These are phyloP conservation scores for Pasiphila rectangulata DNA, from an alignment of 2,888 invertebrate genomes.

Conservation along the genomic window DNA sequence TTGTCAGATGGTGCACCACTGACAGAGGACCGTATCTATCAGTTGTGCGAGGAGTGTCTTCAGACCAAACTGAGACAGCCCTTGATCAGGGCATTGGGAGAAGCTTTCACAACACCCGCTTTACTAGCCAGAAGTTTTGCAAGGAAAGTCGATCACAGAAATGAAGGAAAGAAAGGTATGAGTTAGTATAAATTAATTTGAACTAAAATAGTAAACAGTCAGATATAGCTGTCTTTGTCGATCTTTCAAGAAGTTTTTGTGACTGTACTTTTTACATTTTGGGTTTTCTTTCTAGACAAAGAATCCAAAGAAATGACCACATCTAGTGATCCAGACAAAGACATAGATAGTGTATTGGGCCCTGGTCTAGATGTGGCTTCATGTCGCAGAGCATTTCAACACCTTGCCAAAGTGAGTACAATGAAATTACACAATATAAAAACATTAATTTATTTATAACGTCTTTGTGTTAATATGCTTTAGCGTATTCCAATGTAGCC, in stretches of 20 bases:
- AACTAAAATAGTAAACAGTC: neutral
- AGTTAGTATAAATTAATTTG: slow-evolving; percentile 45
- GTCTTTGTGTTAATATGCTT: too few relatives aligned
- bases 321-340: slow-evolving; percentile 89
- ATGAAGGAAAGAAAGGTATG: slow-evolving; percentile 46
- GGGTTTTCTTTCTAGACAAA: slow-evolving; percentile 50
- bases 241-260: too few relatives aligned
- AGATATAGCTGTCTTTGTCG: too few relatives aligned
- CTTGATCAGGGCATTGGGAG: slow-evolving; percentile 87
- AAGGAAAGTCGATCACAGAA: slow-evolving; percentile 54
- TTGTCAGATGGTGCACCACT: slow-evolving; percentile 76
- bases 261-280: too few relatives aligned
- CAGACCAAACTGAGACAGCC: slow-evolving; percentile 84
- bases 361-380: slow-evolving; percentile 86
- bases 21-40: slow-evolving; percentile 87
- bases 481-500: too few relatives aligned
- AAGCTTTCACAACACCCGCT: slow-evolving; percentile 84
- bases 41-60: slow-evolving; percentile 88
- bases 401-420: slow-evolving; percentile 69
- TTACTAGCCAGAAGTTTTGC: slow-evolving; percentile 87
- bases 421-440: too few relatives aligned
- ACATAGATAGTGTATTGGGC: slow-evolving; percentile 86
- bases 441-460: too few relatives aligned
- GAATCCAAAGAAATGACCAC: slow-evolving; percentile 67
- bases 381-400: slow-evolving; percentile 85